Evolutionary conservation across 2,797 vertebrate genomes (phyloP), one percentile per base, ranked within the genome.

Genomic region (Ciconia nigra): DNA sequence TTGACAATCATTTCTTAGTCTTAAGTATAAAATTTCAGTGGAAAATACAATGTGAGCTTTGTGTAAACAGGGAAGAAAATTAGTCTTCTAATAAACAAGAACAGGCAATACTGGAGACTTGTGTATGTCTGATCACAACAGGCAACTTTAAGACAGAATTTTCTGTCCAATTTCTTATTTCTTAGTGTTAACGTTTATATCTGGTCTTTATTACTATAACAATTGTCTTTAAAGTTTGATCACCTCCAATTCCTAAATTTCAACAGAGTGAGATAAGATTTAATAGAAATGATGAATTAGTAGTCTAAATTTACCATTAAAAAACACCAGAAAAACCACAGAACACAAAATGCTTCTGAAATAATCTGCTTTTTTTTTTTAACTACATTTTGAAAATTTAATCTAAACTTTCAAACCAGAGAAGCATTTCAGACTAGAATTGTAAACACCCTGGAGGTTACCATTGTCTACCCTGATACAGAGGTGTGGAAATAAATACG

Each of bases 71-170:
- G 19, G 44, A 29, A 77, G 37, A 78, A 80, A 44, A 74, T 35
- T 1, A 72, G 21, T 44, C 24, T 72, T 42, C 37, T 2, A 81
- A 76, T 37, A 62, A 93, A 59, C 16, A 87, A 71, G 46, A 84
- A n/a, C 12, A 78, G 57, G 15, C 19, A 70, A 5, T 19, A 33
- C 52, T 33, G 31, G 13, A 76, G 57, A 51, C 24, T 37, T n/a
- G 2, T 1, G 0, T 11, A 20, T 8, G 15, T 46, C 44, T 83
- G 49, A 71, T 7, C 33, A 69, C 2, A 13, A 61, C 11, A 14
- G 7, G 25, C 21, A 59, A 61, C 8, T 51, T 80, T 9, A 55
- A 33, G 11, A 46, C 0, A 54, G 10, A 42, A 41, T 67, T 66
- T 86, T 87, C 55, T 70, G 15, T 37, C n/a, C 28, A 44, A 26